phyloP scores from a whole-genome alignment of 2,888 invertebrate genomes.

The Caenorhabditis angaria region DNA sequence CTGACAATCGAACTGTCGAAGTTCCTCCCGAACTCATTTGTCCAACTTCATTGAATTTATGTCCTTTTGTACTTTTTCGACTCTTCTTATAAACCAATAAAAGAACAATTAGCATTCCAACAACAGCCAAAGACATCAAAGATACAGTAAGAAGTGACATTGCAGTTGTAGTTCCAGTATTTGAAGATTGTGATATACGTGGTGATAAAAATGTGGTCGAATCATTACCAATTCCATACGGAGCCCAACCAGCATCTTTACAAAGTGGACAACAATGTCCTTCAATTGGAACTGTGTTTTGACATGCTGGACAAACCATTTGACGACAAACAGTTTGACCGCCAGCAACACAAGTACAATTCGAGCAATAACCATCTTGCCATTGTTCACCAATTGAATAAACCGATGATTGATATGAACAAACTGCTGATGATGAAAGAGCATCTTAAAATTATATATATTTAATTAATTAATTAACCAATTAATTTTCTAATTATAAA shows the following conservation, averaged over 20 bases:
- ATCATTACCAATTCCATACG: slow-evolving; percentile 39
- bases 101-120: slow-evolving; percentile 48
- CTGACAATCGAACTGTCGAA: slow-evolving; percentile 48
- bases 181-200: not conserved
- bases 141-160: slow-evolving; percentile 27
- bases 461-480: not conserved
- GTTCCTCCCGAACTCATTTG: slow-evolving; percentile 40
- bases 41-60: slow-evolving; percentile 42
- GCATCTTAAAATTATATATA: slow-evolving; percentile 40
- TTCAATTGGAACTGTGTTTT: slow-evolving; percentile 73
- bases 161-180: slow-evolving; percentile 11
- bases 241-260: slow-evolving; percentile 57
- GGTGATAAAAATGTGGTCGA: slow-evolving; percentile 10
- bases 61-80: slow-evolving; percentile 44
- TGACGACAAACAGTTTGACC: slow-evolving; percentile 66
- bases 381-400: slow-evolving; percentile 66
- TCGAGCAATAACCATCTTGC: slow-evolving; percentile 53
- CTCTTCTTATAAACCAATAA: slow-evolving; percentile 59
- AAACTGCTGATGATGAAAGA: slow-evolving; percentile 57
- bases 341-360: slow-evolving; percentile 65
- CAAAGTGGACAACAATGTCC: slow-evolving; percentile 76
- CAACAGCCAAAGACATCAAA: slow-evolving; percentile 37
- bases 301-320: slow-evolving; percentile 64
- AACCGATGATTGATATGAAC: slow-evolving; percentile 58
- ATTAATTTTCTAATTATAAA: no score